Evolutionary conservation across 2,888 invertebrate genomes (phyloP).

Genomic region (Salpingus planirostris): DNA sequence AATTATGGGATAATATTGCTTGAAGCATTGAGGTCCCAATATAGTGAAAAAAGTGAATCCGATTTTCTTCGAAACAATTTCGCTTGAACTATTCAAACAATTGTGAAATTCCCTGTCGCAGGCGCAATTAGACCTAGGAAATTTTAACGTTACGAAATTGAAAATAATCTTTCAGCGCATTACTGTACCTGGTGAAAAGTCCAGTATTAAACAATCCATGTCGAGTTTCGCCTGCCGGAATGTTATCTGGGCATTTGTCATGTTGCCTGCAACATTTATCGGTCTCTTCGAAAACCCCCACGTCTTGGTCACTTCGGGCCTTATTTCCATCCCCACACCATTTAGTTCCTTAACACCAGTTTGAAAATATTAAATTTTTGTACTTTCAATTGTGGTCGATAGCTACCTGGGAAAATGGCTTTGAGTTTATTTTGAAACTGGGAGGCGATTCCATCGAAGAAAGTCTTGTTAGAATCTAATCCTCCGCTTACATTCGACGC

Average conservation of each 20-base stretch:
- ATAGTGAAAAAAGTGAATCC: constrained; percentile 67
- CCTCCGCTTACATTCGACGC: constrained; percentile 40
- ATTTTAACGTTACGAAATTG: too few relatives aligned
- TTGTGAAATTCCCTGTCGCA: constrained; percentile 60
- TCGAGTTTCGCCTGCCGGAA: constrained; percentile 36
- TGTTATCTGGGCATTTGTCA: constrained; percentile 57
- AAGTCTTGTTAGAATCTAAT: constrained; percentile 52
- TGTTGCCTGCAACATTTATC: constrained; percentile 68
- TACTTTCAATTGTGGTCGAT: constrained; percentile 54
- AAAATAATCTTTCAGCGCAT: too few relatives aligned
- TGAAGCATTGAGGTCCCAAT: constrained; percentile 62
- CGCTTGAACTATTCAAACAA: constrained; percentile 53
- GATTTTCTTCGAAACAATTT: constrained; percentile 49
- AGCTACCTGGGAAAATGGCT: constrained; percentile 25
- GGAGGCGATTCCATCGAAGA: constrained; percentile 45
- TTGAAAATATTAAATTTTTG: neutral
- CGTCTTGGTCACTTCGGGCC: constrained; percentile 54
- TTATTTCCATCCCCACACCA: constrained; percentile 71
- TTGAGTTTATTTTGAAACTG: constrained; percentile 47
- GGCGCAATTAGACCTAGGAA: constrained; percentile 62
- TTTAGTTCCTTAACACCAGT: constrained; percentile 68
- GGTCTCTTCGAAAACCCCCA: constrained; percentile 52
- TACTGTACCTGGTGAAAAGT: constrained; percentile 35
- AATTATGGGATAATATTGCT: constrained; percentile 48
- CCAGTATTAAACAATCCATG: constrained; percentile 32